Evolutionary conservation across 2,113 vertebrate genomes (phyloP).

Genomic region (Syngnathus scovelli): DNA sequence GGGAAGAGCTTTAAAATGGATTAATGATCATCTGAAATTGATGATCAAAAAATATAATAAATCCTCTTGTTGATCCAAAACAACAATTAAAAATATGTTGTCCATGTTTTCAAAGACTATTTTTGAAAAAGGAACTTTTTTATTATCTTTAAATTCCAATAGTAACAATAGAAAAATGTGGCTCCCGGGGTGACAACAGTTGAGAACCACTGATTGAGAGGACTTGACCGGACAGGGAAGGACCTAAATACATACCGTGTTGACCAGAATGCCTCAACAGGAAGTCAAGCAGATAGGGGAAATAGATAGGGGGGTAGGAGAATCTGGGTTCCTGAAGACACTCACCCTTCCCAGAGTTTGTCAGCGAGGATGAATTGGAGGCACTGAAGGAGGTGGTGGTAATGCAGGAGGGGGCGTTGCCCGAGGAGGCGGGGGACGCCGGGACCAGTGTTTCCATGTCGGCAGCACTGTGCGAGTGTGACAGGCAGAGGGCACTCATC

Average conservation of each 20-base stretch:
- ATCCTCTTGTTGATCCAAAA: no score
- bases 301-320: not conserved
- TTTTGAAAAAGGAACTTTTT: no score
- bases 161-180: no score
- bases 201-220: not conserved
- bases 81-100: no score
- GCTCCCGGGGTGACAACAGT: not conserved
- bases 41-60: not conserved
- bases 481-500: slow-evolving; percentile 88
- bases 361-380: slow-evolving; percentile 42
- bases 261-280: slow-evolving; percentile 52
- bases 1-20: not conserved
- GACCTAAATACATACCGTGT: not conserved
- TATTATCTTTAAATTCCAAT: no score
- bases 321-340: not conserved
- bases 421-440: slow-evolving; percentile 40
- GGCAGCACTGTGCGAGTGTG: slow-evolving; percentile 90
- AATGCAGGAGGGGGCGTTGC: slow-evolving; percentile 33
- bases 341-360: slow-evolving; percentile 79
- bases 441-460: slow-evolving; percentile 95
- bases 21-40: not conserved
- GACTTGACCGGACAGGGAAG: not conserved
- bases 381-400: slow-evolving; percentile 35
- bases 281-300: slow-evolving; percentile 41
- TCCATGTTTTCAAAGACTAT: no score